Conservation (phyloP, 2,113 vertebrate genomes). For the Myotis davidii region DNA sequence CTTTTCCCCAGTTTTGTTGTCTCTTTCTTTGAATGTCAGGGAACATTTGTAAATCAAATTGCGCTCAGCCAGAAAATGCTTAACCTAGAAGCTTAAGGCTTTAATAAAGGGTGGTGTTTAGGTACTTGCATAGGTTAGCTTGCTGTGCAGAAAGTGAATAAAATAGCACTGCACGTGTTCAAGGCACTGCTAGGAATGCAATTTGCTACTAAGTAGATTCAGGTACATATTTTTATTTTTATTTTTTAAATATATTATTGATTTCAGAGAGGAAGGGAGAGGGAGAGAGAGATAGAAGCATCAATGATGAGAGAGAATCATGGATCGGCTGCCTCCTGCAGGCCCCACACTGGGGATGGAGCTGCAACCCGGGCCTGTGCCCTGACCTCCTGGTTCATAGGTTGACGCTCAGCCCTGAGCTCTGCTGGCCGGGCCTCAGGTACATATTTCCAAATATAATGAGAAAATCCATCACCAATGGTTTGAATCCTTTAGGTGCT, state of each 20-base stretch:
- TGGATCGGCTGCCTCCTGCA: too few relatives aligned
- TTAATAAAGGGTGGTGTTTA: background rate
- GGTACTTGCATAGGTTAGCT: conserved; percentile 13
- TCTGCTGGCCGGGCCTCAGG: background rate
- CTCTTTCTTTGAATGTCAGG: conserved; percentile 70
- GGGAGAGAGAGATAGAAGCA: too few relatives aligned
- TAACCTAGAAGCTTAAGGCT: conserved; percentile 39
- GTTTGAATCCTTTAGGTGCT: background rate
- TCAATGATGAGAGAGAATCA: too few relatives aligned
- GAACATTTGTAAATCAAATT: conserved; percentile 77
- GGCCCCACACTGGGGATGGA: too few relatives aligned
- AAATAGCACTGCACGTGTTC: conserved; percentile 8
- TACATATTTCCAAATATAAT: conserved; percentile 28
- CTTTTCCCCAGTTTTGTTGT: conserved; percentile 70
- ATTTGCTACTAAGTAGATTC: background rate
- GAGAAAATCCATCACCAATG: conserved; percentile 29
- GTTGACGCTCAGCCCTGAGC: too few relatives aligned
- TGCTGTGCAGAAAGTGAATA: conserved; percentile 55
- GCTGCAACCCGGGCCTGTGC: too few relatives aligned
- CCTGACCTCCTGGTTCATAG: too few relatives aligned
- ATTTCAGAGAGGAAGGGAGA: too few relatives aligned
- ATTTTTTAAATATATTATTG: too few relatives aligned
- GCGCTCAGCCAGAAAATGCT: conserved; percentile 31
- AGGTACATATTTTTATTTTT: conserved; percentile 39
- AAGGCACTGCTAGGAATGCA: conserved; percentile 15